Base-by-base conservation (phyloP, 2,888 invertebrate genomes). In the Bembecia ichneumoniformis region DNA sequence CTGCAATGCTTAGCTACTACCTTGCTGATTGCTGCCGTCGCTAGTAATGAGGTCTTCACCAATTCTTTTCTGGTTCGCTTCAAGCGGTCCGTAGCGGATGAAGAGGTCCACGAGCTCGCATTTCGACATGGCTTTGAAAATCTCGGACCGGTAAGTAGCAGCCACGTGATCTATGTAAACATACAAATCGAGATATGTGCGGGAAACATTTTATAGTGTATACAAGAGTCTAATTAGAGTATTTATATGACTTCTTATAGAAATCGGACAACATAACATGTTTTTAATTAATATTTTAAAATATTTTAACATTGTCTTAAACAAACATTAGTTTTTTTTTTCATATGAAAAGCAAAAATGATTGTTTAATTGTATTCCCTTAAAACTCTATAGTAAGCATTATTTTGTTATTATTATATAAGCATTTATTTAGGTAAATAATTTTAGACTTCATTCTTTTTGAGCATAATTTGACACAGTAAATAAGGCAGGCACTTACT, bases 51-150 rank as follows among this genome's bases (percentile, higher is more conserved):
- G 74, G 92, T 99, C 66, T 96, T 97, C 89, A 98, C 98, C 77
- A 98, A 98, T 86, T 94, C 96, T 51, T 99, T 99, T 89, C 90
- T 96, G 77, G 98, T 99, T 65, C 91, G 93, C 64, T 93, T 98
- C 83, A 92, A 92, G 71, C 90, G 94, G 61, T 92, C 94, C 55
- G 91, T 94, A 53, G 92, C 92, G 52, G 91, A 90, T 62, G 89
- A 91, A 15, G 89, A 93, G 68, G 98, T 96, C 48, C 92, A 93
- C 73, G 81, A 89, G 60, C 90, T 99, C 57, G 98, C 98, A 54
- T 88, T 90, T 58, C 90, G 94, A 69, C 95, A 97, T 79, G 98
- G 98, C 71, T 98, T 99, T 89, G 92, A 95, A 73, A 97, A 94
- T 86, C 90, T 97, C 62, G 96, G 97, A 76, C 92, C 96, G 91